phyloP scores from a whole-genome alignment of 2,113 vertebrate species.

The Rhabdornis inornatus region DNA sequence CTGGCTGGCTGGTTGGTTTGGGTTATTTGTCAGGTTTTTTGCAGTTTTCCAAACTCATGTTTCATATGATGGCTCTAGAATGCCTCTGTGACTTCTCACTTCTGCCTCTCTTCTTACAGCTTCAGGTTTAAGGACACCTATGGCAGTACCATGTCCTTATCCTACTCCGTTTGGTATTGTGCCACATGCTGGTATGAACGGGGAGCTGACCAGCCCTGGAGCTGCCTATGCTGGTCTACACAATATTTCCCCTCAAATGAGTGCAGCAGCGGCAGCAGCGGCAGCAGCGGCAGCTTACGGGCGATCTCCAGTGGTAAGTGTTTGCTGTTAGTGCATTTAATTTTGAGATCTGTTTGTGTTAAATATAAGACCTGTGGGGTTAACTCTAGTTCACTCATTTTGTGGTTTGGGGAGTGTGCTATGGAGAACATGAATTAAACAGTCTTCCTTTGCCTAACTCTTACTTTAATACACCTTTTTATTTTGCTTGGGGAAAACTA shows the following conservation, averaged over 20 bases:
- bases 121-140: constrained; percentile 81
- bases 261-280: constrained; percentile 73
- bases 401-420: neutral
- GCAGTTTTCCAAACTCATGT: neutral
- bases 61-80: neutral
- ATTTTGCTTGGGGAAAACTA: constrained; percentile 53
- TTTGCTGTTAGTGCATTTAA: fast-evolving
- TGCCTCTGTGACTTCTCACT: neutral
- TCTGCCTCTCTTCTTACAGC: constrained; percentile 9
- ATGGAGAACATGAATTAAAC: neutral
- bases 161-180: constrained; percentile 81
- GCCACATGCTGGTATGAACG: constrained; percentile 82
- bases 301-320: constrained; percentile 81
- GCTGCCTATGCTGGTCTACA: constrained; percentile 82
- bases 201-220: constrained; percentile 82
- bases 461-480: neutral
- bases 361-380: neutral
- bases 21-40: neutral
- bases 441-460: neutral
- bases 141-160: constrained; percentile 86
- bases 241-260: constrained; percentile 85
- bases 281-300: constrained; percentile 79
- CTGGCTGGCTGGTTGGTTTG: neutral
- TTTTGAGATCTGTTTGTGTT: neutral
- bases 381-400: neutral